Evolutionary conservation across 2,797 vertebrate species (phyloP).

Genomic region (Cyprinella venusta): DNA sequence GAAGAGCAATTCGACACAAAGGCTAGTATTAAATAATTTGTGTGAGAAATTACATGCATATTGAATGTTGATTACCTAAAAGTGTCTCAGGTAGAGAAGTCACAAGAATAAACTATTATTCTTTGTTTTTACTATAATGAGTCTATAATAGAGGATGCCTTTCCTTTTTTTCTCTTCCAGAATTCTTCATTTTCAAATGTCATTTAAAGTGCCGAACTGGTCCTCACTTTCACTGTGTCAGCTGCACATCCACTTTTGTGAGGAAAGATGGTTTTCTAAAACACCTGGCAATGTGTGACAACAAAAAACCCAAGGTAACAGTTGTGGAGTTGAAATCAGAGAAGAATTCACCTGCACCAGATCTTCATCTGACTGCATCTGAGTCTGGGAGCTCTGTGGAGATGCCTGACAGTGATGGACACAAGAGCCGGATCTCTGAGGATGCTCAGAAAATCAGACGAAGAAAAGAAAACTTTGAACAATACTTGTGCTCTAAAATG

Average conservation of each 20-base stretch:
- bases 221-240: conserved; percentile 45
- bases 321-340: conserved; percentile 42
- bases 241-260: conserved; percentile 39
- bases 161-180: neutral
- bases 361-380: neutral
- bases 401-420: neutral
- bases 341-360: neutral
- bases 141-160: neutral
- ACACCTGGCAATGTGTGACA: conserved; percentile 30
- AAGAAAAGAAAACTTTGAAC: neutral
- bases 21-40: conserved; percentile 18
- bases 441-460: conserved; percentile 1
- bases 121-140: too few species aligned
- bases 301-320: conserved; percentile 20
- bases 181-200: conserved; percentile 42
- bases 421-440: neutral
- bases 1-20: conserved; percentile 42
- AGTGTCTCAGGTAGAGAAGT: neutral
- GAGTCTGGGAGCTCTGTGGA: neutral
- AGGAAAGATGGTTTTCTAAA: conserved; percentile 47
- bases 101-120: neutral
- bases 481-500: conserved; percentile 6
- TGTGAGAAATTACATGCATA: neutral
- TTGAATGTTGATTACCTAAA: neutral
- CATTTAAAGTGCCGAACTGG: conserved; percentile 40